These are phyloP conservation scores for Nasua narica DNA, from an alignment of 2,797 vertebrate genomes.

Conservation along the genomic window DNA sequence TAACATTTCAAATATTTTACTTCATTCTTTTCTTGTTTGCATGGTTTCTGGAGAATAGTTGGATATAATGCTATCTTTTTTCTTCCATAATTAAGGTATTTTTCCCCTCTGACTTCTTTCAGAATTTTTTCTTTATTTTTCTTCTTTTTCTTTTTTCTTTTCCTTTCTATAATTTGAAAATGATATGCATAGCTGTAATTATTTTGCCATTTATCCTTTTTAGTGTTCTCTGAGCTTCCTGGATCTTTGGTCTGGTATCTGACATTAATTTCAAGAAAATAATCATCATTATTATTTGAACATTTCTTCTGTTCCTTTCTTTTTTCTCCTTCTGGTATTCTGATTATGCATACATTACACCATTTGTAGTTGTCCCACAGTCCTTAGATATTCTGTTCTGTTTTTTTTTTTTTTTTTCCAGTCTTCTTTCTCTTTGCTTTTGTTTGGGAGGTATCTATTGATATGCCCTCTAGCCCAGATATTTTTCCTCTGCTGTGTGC, in stretches of 20 bases:
- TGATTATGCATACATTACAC: not conserved
- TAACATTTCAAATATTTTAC: not conserved
- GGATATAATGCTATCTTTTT: not conserved
- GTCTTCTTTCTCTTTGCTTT: not conserved
- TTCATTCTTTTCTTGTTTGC: not conserved
- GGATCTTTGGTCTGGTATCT: not conserved
- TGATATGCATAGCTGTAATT: not conserved
- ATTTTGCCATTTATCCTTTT: not conserved
- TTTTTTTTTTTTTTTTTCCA: not conserved
- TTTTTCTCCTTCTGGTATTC: not conserved
- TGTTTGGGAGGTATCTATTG: not conserved
- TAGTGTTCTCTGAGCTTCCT: not conserved
- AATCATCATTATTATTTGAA: not conserved
- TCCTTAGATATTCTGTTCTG: not conserved
- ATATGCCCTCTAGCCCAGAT: not conserved
- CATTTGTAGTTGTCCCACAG: not conserved
- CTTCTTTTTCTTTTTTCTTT: not conserved
- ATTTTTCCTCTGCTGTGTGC: not conserved
- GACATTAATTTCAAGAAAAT: not conserved
- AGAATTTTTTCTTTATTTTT: not conserved
- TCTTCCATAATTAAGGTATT: not conserved
- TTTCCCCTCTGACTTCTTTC: not conserved
- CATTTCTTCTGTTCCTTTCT: not conserved
- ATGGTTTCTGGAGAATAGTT: not conserved
- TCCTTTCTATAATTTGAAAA: not conserved